A percentile compares a stretch with the other conserved stretches of the same genome.
Evolutionary conservation across 2,888 invertebrate species (phyloP).

Genomic region (Unio delphinus): DNA sequence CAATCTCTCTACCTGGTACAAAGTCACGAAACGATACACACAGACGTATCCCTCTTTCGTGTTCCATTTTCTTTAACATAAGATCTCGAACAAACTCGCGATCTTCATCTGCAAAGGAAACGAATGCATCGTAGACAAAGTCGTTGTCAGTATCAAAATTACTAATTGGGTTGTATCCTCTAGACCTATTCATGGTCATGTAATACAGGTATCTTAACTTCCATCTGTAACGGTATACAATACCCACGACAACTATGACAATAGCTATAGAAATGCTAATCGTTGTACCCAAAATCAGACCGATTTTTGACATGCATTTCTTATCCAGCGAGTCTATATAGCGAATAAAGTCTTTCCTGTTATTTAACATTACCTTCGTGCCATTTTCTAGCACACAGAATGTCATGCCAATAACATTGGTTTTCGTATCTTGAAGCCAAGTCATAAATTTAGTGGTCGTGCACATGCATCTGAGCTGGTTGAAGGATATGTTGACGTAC

Average conservation of each 20-base stretch:
- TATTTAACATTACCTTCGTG: no score
- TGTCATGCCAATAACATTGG: no score
- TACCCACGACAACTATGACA: constrained; percentile 13
- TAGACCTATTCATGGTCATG: constrained; percentile 16
- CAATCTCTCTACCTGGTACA: constrained; percentile 34
- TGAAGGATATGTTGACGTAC: no score
- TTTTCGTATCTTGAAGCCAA: no score
- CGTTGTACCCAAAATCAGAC: no score
- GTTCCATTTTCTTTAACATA: constrained; percentile 14
- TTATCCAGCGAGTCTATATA: no score
- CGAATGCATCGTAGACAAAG: constrained; percentile 35
- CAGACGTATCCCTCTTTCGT: constrained; percentile 19
- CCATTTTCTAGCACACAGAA: no score
- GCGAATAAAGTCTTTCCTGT: no score
- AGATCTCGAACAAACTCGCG: constrained; percentile 10
- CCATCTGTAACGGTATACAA: constrained; percentile 29
- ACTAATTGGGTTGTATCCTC: constrained; percentile 3
- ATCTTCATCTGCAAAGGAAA: constrained; percentile 29
- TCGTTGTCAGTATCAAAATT: constrained; percentile 1
- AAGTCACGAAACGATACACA: constrained; percentile 44
- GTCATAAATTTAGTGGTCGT: no score
- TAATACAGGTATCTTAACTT: constrained; percentile 30
- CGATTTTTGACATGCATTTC: no score
- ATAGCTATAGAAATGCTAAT: no score
- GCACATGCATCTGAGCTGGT: no score